Conservation (phyloP, 2,797 vertebrate species). For the Naso thynnoides region DNA sequence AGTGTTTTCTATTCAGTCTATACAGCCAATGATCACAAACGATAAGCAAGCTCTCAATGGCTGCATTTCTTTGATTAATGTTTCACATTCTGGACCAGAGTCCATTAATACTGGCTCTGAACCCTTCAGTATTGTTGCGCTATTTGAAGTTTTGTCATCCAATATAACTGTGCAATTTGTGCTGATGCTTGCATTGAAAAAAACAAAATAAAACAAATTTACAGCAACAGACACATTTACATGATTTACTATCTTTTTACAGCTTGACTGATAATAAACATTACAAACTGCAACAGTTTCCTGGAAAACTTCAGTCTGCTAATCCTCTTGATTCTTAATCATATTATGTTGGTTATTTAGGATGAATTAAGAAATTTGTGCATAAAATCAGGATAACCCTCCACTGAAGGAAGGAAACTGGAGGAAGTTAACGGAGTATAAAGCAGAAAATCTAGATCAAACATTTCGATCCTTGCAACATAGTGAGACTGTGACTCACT, state of each 20-base stretch:
- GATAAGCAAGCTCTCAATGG: slow-evolving; percentile 41
- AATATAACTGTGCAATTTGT: background rate
- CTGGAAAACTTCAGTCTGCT: background rate
- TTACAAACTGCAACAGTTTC: background rate
- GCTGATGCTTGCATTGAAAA: too few species aligned
- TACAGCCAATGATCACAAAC: slow-evolving; percentile 60
- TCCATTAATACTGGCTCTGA: slow-evolving; percentile 41
- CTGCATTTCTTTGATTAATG: slow-evolving; percentile 64
- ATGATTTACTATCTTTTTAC: background rate
- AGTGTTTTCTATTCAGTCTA: slow-evolving; percentile 51
- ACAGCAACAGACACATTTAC: background rate
- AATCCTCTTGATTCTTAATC: slow-evolving; percentile 9
- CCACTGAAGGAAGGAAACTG: too few species aligned
- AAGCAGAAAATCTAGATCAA: slow-evolving; percentile 20
- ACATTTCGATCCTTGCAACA: slow-evolving; percentile 10
- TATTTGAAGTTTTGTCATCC: background rate
- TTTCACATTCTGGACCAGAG: slow-evolving; percentile 53
- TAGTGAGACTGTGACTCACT: slow-evolving; percentile 73
- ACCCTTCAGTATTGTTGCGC: background rate
- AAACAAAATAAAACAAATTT: background rate
- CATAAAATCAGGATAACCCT: background rate
- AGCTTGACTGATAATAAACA: slow-evolving; percentile 2
- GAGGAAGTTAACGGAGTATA: background rate
- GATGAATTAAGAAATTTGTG: background rate
- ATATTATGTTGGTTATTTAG: background rate